A percentile compares a stretch with the other conserved stretches of the same genome.
phyloP scores from a whole-genome alignment of 2,113 vertebrate species.

The Oncorhynchus nerka region DNA sequence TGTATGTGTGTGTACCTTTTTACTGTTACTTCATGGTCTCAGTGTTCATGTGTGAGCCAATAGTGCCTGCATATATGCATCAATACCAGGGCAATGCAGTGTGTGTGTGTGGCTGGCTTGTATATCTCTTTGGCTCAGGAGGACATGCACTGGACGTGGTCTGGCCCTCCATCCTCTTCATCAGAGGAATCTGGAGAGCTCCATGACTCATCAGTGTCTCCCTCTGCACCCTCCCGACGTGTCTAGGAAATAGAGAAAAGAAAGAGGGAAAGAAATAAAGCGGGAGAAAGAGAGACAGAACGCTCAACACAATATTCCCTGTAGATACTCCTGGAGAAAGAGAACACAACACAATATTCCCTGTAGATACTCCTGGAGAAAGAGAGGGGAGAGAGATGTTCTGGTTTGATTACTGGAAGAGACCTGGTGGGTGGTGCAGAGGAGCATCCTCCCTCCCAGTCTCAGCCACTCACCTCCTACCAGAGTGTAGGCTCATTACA shows the following conservation, averaged over 20 bases:
- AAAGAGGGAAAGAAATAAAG: neutral
- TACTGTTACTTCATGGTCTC: conserved; percentile 33
- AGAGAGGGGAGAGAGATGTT: too few relatives aligned
- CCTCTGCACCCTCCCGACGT: conserved; percentile 80
- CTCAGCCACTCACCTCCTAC: too few relatives aligned
- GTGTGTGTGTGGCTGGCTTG: conserved; percentile 10
- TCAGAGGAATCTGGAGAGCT: conserved; percentile 89
- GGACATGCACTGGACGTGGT: conserved; percentile 94
- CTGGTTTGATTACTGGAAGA: too few relatives aligned
- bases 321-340: too few relatives aligned
- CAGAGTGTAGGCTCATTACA: too few relatives aligned
- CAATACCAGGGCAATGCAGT: conserved; percentile 59
- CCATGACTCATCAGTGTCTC: conserved; percentile 87
- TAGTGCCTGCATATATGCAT: conserved; percentile 69
- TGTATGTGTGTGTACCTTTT: neutral
- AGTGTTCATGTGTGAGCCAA: conserved; percentile 58
- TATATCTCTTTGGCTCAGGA: conserved; percentile 75
- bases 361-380: too few relatives aligned
- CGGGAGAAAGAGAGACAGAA: neutral
- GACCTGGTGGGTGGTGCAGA: too few relatives aligned
- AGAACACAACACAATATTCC: too few relatives aligned
- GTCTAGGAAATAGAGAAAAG: conserved; percentile 34
- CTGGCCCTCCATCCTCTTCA: conserved; percentile 87
- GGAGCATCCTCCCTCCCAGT: too few relatives aligned
- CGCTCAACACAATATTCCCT: too few relatives aligned